Base-by-base conservation (phyloP, 2,113 vertebrate genomes). In the mouse (Mus musculus) region DNA sequence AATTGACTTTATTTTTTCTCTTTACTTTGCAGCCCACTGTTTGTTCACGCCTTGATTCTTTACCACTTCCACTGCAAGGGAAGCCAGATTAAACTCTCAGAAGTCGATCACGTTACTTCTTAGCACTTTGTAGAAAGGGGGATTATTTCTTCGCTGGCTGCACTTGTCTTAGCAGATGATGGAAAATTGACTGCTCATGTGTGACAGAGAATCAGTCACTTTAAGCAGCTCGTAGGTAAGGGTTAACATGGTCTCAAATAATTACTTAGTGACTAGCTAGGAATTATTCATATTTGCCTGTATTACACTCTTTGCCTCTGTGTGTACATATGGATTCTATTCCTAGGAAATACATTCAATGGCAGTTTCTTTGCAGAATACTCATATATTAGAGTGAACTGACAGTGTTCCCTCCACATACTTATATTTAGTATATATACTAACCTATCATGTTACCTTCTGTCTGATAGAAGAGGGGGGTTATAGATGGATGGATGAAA, bases 341-440 rank as follows among this genome's bases (percentile, higher is more conserved):
- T 61, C 89, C 67, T 95, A 73, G 73, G 80, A 39, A 76, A 87
- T 82, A 82, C 26, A n/a, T 19, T 73, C 20, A 95, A 65, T 65
- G n/a, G 46, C 39, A 46, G 30, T 81, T 94, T 93, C 42, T 87
- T 91, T 73, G 52, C 61, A 84, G 7, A 86, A 56, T 75, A 46
- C 63, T 88, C 30, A 33, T 91, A 46, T 56, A 54, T 82, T 78
- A 72, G 30, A 84, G 20, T 89, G 87, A 93, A 73, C 26, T 67
- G 88, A 46, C 9, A 78, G 14, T 28, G 52, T 76, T 88, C 7
- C 30, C 63, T 26, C 56, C 75, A 80, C 30, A 61, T 91, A 22
- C 81, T 49, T 86, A 0, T 39, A 72, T 71, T 36, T 87, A 33
- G 14, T 36, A 6, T 26, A 80, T 75, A 20, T 56, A 9, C 30